Conservation (phyloP, 2,888 invertebrate genomes). For the Isoperla grammatica region DNA sequence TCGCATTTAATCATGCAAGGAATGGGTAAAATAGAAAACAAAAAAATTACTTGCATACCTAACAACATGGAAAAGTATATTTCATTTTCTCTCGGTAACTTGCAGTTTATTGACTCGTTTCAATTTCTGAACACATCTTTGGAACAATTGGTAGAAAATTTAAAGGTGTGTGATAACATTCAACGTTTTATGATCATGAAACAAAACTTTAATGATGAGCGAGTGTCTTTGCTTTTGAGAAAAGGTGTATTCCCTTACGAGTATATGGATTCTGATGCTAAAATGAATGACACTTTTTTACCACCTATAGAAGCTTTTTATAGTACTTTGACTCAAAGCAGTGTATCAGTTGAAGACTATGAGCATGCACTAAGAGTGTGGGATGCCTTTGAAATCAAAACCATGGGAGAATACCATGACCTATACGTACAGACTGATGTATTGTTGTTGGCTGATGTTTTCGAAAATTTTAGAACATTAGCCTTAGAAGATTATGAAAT, state of each 20-base stretch:
- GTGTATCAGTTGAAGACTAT: constrained; percentile 36
- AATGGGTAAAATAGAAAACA: no score
- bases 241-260: constrained; percentile 35
- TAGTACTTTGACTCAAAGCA: constrained; percentile 31
- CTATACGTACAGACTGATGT: constrained; percentile 40
- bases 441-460: constrained; percentile 39
- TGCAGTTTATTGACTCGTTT: no score
- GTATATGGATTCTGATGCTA: constrained; percentile 27
- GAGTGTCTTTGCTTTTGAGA: neutral
- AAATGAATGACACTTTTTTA: constrained; percentile 29
- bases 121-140: no score
- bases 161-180: no score
- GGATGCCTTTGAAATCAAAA: constrained; percentile 36
- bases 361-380: constrained; percentile 38
- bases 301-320: constrained; percentile 34
- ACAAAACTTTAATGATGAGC: no score
- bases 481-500: constrained; percentile 36
- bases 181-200: no score
- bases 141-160: no score
- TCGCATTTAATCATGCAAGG: no score
- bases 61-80: neutral
- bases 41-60: no score
- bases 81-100: neutral
- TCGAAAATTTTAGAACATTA: constrained; percentile 39
- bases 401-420: constrained; percentile 39